Base-by-base conservation (phyloP, 2,888 invertebrate species). In the Drosophila subquinaria region DNA sequence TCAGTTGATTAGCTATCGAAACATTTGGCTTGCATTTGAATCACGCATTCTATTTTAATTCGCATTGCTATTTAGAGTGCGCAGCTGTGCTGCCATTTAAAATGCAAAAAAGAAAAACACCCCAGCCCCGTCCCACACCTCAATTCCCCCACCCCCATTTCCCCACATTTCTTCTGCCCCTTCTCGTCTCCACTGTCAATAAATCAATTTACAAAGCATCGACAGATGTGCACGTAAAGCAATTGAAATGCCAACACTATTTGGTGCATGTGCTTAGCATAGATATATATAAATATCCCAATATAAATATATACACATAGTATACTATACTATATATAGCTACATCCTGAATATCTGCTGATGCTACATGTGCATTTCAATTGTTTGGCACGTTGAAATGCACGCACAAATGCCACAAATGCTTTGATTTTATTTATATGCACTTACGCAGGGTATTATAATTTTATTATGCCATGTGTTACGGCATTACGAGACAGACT, bases 191-290 rank as follows among this genome's bases (percentile, higher is more conserved):
- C 20, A 52, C 63, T 50, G 73, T 68, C 72, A 53, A 77, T 77
- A 70, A 77, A 80, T 80, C 69, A 82, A 80, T 82, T 77, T 74
- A 72, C 77, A 70, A 69, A 70, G 70, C 69, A 74, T 63, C 74
- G 82, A 69, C 82, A 83, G 82, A 83, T 83, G 82, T 73, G 82
- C 80, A 70, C 69, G 60, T 61, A 60, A 69, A 56, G 73, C 78
- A 78, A 71, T 76, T 74, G 78, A 82, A 85, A 85, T 80, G 85
- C 82, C 79, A 82, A 72, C 80, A 76, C 78, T 82, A 79, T 84
- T 73, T 69, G 56, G 48, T 75, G 66, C 76, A 72, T 68, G 47
- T 76, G 50, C 64, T 47, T 50, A 60, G 59, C 42, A 55, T 38
- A 62, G 13, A 23, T 30, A 40, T 30, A 40, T 30, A 13, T 42